phyloP scores from a whole-genome alignment of 2,888 invertebrate species.

The Rhamnusium bicolor region DNA sequence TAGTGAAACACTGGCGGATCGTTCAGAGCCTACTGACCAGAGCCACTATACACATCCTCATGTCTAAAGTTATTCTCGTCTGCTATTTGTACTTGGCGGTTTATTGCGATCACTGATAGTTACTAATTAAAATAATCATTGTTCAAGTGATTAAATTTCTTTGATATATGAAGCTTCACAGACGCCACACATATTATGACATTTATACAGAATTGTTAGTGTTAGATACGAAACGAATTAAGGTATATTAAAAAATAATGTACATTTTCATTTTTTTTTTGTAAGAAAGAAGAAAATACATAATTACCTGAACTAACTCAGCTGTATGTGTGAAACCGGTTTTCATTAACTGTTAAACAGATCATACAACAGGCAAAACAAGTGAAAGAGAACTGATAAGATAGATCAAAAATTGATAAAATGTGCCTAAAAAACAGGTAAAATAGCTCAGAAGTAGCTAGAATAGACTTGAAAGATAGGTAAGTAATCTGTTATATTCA shows the following conservation, averaged over 20 bases:
- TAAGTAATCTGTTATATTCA: too few species aligned
- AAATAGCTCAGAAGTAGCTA: too few species aligned
- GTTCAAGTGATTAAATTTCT: slow-evolving; percentile 5
- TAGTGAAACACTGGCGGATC: slow-evolving; percentile 58
- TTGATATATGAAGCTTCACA: neutral
- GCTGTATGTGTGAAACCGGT: too few species aligned
- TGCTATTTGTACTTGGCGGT: slow-evolving; percentile 45
- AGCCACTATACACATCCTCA: slow-evolving; percentile 50
- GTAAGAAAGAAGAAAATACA: too few species aligned
- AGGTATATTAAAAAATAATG: neutral
- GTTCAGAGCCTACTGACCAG: slow-evolving; percentile 54
- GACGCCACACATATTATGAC: neutral
- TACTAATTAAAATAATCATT: slow-evolving; percentile 46
- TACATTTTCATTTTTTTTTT: too few species aligned
- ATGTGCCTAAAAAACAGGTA: too few species aligned
- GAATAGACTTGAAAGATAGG: too few species aligned
- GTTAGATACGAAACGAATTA: neutral
- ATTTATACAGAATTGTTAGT: neutral
- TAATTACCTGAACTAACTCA: too few species aligned
- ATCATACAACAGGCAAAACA: too few species aligned
- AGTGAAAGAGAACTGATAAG: too few species aligned
- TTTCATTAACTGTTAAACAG: too few species aligned
- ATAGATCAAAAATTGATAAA: too few species aligned
- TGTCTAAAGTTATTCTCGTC: slow-evolving; percentile 57
- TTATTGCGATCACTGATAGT: slow-evolving; percentile 47